Conservation (phyloP, 2,797 vertebrate species). For the Bradypus variegatus region DNA sequence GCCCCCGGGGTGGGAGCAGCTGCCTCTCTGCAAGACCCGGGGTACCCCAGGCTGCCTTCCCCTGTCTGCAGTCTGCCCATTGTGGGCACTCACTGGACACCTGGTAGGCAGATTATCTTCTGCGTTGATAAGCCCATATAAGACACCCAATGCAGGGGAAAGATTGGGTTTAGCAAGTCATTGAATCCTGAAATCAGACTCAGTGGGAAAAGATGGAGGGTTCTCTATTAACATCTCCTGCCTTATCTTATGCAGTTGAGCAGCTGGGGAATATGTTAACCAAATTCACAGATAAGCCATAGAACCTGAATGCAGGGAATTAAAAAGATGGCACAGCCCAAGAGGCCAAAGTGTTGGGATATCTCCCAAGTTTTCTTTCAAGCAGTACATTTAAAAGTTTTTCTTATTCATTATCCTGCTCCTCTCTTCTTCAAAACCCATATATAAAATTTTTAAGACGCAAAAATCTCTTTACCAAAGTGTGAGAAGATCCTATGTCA, state of each 20-base stretch:
- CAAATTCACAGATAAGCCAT: conserved; percentile 63
- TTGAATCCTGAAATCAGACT: conserved; percentile 58
- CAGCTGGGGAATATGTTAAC: conserved; percentile 55
- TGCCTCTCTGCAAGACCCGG: background rate
- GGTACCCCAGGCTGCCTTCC: background rate
- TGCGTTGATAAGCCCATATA: conserved; percentile 46
- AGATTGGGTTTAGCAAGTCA: conserved; percentile 62
- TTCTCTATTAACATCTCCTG: conserved; percentile 59
- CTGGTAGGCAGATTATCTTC: conserved; percentile 39
- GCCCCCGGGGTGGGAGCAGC: background rate
- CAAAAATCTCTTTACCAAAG: background rate
- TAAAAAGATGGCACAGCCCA: conserved; percentile 60
- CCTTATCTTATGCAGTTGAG: conserved; percentile 57
- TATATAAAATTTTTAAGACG: background rate
- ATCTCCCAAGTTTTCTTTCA: conserved; percentile 51
- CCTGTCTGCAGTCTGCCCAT: background rate
- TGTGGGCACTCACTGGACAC: background rate
- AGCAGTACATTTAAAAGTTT: conserved; percentile 50
- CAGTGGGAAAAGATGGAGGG: conserved; percentile 46
- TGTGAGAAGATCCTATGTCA: background rate
- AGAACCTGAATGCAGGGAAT: conserved; percentile 56
- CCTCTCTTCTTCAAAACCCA: background rate
- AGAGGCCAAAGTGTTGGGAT: conserved; percentile 35
- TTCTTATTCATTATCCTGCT: conserved; percentile 18
- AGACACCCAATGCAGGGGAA: background rate